A percentile compares a stretch with the other conserved stretches of the same genome.
Evolutionary conservation across 1,140 invertebrate genomes (phyloP).

Genomic region (Pentalonia nigronervosa): DNA sequence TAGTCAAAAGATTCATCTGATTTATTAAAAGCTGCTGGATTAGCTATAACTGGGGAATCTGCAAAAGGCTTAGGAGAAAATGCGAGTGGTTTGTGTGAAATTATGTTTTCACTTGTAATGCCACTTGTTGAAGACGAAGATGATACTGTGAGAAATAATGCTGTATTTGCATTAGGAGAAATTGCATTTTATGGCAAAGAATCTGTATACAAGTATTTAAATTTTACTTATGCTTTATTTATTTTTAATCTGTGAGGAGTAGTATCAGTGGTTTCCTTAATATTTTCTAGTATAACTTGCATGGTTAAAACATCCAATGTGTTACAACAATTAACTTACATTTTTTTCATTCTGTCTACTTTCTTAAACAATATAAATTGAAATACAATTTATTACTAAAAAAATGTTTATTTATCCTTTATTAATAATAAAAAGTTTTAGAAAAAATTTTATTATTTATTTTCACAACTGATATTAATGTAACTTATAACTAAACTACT

Average conservation of each 20-base stretch:
- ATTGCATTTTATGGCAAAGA: conserved; percentile 72
- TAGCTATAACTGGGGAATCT: conserved; percentile 79
- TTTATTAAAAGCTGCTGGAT: conserved; percentile 68
- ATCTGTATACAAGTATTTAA: conserved; percentile 23
- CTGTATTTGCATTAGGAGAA: conserved; percentile 79
- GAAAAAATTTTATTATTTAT: neutral
- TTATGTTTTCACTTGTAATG: conserved; percentile 72
- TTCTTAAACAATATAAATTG: neutral
- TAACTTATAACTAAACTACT: neutral
- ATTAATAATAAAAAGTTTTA: neutral
- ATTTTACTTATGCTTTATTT: neutral
- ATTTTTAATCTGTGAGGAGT: neutral
- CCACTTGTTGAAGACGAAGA: conserved; percentile 70
- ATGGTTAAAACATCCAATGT: neutral
- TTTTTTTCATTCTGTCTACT: neutral
- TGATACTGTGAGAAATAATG: conserved; percentile 79
- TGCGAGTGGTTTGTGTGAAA: conserved; percentile 64
- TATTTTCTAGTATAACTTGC: neutral
- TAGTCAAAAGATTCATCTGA: conserved; percentile 70
- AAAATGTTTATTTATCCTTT: neutral
- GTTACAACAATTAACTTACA: neutral
- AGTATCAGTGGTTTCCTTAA: neutral
- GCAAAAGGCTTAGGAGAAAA: conserved; percentile 70
- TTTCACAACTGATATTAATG: neutral
- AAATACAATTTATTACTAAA: neutral